Conservation (phyloP, 2,888 invertebrate genomes). For the Aphelenchoides bicaudatus region DNA sequence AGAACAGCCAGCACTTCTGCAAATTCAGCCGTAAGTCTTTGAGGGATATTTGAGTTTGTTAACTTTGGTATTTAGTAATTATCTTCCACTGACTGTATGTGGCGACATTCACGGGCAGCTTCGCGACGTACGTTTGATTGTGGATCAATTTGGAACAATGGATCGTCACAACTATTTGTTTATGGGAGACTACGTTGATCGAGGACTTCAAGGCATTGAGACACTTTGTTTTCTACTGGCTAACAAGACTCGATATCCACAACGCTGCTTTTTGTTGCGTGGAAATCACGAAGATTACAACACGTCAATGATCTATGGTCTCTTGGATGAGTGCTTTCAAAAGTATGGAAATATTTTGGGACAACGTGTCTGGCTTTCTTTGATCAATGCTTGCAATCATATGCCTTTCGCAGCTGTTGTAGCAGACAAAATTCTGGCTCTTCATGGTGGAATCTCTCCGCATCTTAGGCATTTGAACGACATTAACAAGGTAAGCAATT, state of each 20-base stretch:
- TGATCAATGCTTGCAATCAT: slow-evolving; percentile 44
- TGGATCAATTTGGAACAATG: slow-evolving; percentile 36
- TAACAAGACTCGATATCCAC: slow-evolving; percentile 40
- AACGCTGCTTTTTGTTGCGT: slow-evolving; percentile 37
- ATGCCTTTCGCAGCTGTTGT: slow-evolving; percentile 44
- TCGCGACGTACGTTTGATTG: slow-evolving; percentile 41
- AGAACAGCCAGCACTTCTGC: slow-evolving; percentile 34
- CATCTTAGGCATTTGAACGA: slow-evolving; percentile 35
- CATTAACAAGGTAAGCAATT: slow-evolving; percentile 33
- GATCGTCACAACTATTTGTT: slow-evolving; percentile 33
- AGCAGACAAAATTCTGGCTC: slow-evolving; percentile 37
- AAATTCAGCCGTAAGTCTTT: slow-evolving; percentile 30
- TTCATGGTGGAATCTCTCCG: slow-evolving; percentile 54
- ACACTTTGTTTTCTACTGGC: slow-evolving; percentile 28
- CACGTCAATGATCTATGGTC: slow-evolving; percentile 48
- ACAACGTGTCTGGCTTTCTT: slow-evolving; percentile 21
- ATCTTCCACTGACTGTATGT: slow-evolving; percentile 40
- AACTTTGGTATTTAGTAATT: too few species aligned
- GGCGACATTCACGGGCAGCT: slow-evolving; percentile 55
- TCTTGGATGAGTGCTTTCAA: slow-evolving; percentile 47
- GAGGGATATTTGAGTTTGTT: too few species aligned
- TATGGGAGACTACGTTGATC: slow-evolving; percentile 38
- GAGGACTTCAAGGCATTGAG: slow-evolving; percentile 38
- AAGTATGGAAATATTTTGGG: slow-evolving; percentile 19
- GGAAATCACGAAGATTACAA: slow-evolving; percentile 57